Percentiles rank a stretch among this genome's conserved stretches.
Conservation (phyloP, 2,113 vertebrate genomes). For the Charadrius vociferus region DNA sequence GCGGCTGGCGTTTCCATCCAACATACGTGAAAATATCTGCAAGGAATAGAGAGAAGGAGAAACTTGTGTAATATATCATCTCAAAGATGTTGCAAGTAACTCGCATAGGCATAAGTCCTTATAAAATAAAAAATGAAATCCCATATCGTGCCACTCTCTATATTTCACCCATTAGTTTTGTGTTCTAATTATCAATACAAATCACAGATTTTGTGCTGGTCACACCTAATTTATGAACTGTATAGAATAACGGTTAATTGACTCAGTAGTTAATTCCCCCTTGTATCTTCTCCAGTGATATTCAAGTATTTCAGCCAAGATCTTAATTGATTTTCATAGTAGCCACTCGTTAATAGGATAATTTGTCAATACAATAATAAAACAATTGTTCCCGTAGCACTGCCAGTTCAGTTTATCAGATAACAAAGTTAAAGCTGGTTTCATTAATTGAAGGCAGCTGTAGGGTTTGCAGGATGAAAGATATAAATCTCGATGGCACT, state of each 20-base stretch:
- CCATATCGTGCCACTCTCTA: background rate
- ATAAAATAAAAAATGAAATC: constrained; percentile 58
- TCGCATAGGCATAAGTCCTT: background rate
- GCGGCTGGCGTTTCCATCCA: background rate
- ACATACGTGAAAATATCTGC: background rate
- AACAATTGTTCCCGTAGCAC: constrained; percentile 81
- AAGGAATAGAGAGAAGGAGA: constrained; percentile 1
- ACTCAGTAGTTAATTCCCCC: constrained; percentile 65
- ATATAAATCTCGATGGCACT: constrained; percentile 71
- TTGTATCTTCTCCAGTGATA: constrained; percentile 61
- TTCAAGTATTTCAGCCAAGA: constrained; percentile 68
- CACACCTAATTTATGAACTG: constrained; percentile 66
- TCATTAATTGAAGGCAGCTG: constrained; percentile 91
- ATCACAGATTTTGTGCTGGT: constrained; percentile 70
- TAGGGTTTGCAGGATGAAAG: constrained; percentile 71
- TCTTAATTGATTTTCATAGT: constrained; percentile 83
- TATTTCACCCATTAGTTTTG: constrained; percentile 56
- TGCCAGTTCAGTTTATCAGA: constrained; percentile 81
- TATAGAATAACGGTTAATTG: constrained; percentile 62
- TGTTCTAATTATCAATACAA: constrained; percentile 69
- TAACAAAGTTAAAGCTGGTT: constrained; percentile 84
- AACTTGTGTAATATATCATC: constrained; percentile 23
- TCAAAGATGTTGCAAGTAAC: background rate
- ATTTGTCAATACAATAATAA: constrained; percentile 89
- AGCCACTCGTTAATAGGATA: constrained; percentile 80